Percentiles rank a stretch among this genome's conserved stretches.
Conservation (phyloP, 1,140 invertebrate species). For the Lysiphlebus fabarum region DNA sequence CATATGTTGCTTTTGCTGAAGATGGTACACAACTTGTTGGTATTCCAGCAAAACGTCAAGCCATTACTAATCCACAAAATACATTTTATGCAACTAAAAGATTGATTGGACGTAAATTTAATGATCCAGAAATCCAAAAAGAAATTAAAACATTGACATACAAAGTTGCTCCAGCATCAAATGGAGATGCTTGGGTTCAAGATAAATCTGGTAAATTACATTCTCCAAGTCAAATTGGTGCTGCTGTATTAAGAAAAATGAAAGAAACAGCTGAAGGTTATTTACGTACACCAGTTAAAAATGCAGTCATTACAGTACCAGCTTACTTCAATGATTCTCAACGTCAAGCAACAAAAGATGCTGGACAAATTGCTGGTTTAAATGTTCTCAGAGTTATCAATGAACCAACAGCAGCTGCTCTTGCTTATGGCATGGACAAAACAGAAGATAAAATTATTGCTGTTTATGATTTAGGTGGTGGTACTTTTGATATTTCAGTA, state of each 20-base stretch:
- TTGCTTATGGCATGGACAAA: constrained; percentile 99
- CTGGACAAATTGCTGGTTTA: constrained; percentile 92
- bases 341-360: constrained; percentile 95
- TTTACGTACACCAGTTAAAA: constrained; percentile 77
- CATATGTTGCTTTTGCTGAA: constrained; percentile 87
- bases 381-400: constrained; percentile 96
- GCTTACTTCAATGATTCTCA: constrained; percentile 97
- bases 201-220: constrained; percentile 88
- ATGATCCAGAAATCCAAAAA: constrained; percentile 95
- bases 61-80: constrained; percentile 97
- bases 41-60: constrained; percentile 97
- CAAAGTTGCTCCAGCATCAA: constrained; percentile 95
- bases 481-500: constrained; percentile 96
- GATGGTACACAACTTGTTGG: constrained; percentile 94
- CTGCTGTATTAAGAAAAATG: constrained; percentile 93
- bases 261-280: constrained; percentile 94
- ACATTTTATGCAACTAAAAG: constrained; percentile 99
- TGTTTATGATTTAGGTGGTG: constrained; percentile 95
- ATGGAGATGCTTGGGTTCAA: constrained; percentile 99
- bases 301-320: constrained; percentile 92
- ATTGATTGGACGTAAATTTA: constrained; percentile 92
- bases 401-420: constrained; percentile 93
- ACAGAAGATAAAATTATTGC: constrained; percentile 99
- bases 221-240: constrained; percentile 93
- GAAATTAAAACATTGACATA: constrained; percentile 94